A percentile compares a stretch with the other conserved stretches of the same genome.
Evolutionary conservation across 1,140 invertebrate species (phyloP).

Genomic region (Drosophila guanche): DNA sequence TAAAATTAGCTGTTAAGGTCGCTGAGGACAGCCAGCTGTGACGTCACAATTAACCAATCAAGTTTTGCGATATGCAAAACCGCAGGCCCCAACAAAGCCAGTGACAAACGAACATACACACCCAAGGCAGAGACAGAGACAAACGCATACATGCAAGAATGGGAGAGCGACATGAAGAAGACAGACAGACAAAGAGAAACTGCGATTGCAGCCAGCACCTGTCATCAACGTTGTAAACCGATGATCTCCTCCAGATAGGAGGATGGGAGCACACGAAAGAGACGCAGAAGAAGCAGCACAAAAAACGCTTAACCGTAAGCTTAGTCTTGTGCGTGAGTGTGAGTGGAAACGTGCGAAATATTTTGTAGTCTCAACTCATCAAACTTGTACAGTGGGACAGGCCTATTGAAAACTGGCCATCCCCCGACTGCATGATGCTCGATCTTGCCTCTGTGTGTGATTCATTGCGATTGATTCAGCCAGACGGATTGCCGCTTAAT

Average conservation of each 20-base stretch:
- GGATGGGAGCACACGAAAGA: slow-evolving; percentile 14
- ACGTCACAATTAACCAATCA: slow-evolving; percentile 9
- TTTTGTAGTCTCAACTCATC: slow-evolving; percentile 62
- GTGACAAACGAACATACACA: too few relatives aligned
- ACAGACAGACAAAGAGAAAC: slow-evolving; percentile 35
- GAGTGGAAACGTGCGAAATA: slow-evolving; percentile 61
- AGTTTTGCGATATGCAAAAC: too few relatives aligned
- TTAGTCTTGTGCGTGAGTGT: slow-evolving; percentile 7
- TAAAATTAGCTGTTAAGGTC: slow-evolving; percentile 48
- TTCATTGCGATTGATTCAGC: slow-evolving; percentile 45
- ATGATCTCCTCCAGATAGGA: slow-evolving; percentile 15
- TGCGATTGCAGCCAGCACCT: slow-evolving; percentile 50
- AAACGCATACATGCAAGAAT: not conserved
- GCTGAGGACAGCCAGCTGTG: slow-evolving; percentile 17
- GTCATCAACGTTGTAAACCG: slow-evolving; percentile 32
- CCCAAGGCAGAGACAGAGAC: not conserved
- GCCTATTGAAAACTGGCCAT: slow-evolving; percentile 22
- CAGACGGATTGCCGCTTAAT: slow-evolving; percentile 43
- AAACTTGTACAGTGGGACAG: slow-evolving; percentile 57
- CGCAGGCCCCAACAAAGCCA: too few relatives aligned
- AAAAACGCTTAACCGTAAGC: slow-evolving; percentile 59
- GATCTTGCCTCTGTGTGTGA: slow-evolving; percentile 23
- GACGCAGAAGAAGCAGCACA: slow-evolving; percentile 21
- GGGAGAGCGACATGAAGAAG: not conserved
- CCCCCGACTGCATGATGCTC: slow-evolving; percentile 22